Percentiles rank a stretch among this genome's conserved stretches.
Evolutionary conservation across 2,113 vertebrate species (phyloP).

Genomic region (Pedionomus torquatus): DNA sequence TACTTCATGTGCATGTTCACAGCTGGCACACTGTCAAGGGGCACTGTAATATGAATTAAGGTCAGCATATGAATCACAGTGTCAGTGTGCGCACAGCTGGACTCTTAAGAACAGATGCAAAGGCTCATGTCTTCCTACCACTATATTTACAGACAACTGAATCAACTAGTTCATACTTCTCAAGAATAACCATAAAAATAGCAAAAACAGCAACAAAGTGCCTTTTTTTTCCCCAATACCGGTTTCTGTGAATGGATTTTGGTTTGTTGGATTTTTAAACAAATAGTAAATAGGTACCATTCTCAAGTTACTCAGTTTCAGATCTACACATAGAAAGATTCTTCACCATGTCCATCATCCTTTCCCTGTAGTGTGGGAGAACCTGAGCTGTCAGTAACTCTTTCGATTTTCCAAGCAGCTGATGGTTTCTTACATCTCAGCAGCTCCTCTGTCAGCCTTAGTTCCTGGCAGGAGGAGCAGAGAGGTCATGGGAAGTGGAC

Average conservation of each 20-base stretch:
- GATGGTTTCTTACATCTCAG: neutral
- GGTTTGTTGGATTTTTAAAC: neutral
- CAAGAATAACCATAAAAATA: neutral
- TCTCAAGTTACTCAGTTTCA: neutral
- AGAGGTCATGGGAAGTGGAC: neutral
- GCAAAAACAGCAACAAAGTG: neutral
- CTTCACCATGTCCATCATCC: neutral
- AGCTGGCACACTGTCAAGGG: conserved; percentile 29
- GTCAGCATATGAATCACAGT: conserved; percentile 18
- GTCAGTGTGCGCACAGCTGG: neutral
- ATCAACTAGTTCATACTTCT: neutral
- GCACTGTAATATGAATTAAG: conserved; percentile 41
- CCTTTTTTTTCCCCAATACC: neutral
- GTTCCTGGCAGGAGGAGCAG: neutral
- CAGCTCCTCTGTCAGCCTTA: neutral
- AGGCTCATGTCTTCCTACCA: neutral
- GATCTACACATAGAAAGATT: neutral
- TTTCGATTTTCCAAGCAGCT: neutral
- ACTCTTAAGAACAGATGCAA: neutral
- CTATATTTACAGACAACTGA: neutral
- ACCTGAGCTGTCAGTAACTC: neutral
- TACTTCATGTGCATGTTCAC: neutral
- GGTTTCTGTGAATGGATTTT: neutral
- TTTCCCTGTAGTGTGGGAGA: neutral
- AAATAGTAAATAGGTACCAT: neutral